Evolutionary conservation across 2,888 invertebrate species (phyloP), one percentile per base, ranked within the genome.

Genomic region (Actias luna): DNA sequence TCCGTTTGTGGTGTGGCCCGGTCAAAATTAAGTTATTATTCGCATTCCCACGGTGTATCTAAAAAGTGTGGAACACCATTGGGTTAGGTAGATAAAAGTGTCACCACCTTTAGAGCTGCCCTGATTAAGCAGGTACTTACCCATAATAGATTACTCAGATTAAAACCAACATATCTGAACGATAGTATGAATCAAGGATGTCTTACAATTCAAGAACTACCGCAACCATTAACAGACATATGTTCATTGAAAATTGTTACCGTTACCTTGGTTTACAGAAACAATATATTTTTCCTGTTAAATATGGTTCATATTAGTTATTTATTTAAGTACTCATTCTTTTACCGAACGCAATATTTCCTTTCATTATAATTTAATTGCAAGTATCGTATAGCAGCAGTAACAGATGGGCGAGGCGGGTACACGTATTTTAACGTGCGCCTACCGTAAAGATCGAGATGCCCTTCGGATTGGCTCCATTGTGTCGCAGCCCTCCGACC

Each of bases 401-500:
- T 46, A 58, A 33, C 12, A 42, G 29, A 52, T n/a, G 46, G 22
- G 25, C 22, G 61, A 58, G 35, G 58, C 25, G 8, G 33, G 7
- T 22, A 58, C n/a, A n/a, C 14, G 35, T n/a, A 31, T n/a, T 59
- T 35, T 42, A 39, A 72, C 65, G 78, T 65, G 75, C 85, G 79
- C 63, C 67, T 76, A 82, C 82, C 92, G 91, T 90, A 80, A 92
- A 89, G 90, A 92, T 92, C 62, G 39, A 75, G 91, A 92, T 92
- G 92, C 88, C 92, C 92, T 92, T 88, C 88, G 76, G 64, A 65
- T 33, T 58, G 64, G 68, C 65, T 74, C 88, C 82, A 91, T 91
- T 91, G 92, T 91, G 77, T 67, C 74, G 36, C 57, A 70, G 76
- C 82, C 85, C 87, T 85, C 79, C 75, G 81, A 78, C 82, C 85